Percentiles rank a stretch among this genome's conserved stretches.
phyloP scores from a whole-genome alignment of 1,140 invertebrate genomes.

The Grapholita molesta region DNA sequence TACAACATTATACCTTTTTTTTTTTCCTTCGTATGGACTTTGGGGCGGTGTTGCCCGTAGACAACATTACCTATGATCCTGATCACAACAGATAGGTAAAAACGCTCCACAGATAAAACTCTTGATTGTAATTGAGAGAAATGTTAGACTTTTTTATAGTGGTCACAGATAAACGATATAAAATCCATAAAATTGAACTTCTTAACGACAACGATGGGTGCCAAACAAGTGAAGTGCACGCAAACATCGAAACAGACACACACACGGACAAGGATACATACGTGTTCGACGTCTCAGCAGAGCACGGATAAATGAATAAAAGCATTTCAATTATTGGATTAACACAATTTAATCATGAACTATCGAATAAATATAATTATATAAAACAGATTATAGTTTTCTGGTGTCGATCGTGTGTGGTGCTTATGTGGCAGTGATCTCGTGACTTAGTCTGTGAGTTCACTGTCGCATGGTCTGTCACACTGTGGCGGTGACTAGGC shows the following conservation, averaged over 20 bases:
- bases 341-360: constrained; percentile 78
- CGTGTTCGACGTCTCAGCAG: constrained; percentile 75
- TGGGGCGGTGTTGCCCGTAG: too few species aligned
- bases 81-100: too few species aligned
- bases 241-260: constrained; percentile 76
- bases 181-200: neutral
- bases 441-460: constrained; percentile 52
- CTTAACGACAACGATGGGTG: constrained; percentile 43
- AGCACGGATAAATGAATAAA: constrained; percentile 77
- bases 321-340: constrained; percentile 75
- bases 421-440: constrained; percentile 68
- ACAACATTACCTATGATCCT: too few species aligned
- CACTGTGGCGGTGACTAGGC: constrained; percentile 71
- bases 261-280: constrained; percentile 76
- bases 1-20: too few species aligned
- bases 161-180: neutral
- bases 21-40: too few species aligned
- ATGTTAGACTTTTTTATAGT: neutral
- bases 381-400: constrained; percentile 76
- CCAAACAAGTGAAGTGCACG: constrained; percentile 69
- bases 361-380: constrained; percentile 71
- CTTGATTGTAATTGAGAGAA: too few species aligned
- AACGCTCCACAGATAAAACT: too few species aligned
- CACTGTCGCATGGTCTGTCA: constrained; percentile 67
- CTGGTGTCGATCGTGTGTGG: constrained; percentile 72